phyloP scores from a whole-genome alignment of 2,113 vertebrate genomes.

The Neodontobutis hainanensis region DNA sequence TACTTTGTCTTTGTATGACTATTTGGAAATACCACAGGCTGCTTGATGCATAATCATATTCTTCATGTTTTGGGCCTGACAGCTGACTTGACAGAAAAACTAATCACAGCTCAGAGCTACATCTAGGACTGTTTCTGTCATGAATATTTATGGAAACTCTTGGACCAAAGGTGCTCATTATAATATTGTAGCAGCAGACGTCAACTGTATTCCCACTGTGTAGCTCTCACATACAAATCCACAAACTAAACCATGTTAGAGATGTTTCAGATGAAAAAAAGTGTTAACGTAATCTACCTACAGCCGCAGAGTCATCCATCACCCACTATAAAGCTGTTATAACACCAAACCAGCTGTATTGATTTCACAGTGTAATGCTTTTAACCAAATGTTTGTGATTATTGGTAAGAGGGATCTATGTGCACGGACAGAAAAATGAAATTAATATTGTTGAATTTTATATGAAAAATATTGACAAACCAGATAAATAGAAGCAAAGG shows the following conservation, averaged over 20 bases:
- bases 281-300: background rate
- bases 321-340: background rate
- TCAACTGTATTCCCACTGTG: background rate
- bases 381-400: conserved; percentile 7
- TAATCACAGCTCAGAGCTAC: conserved; percentile 27
- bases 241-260: background rate
- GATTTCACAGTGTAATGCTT: conserved; percentile 1
- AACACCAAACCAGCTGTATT: conserved; percentile 5
- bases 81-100: conserved; percentile 24
- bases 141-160: conserved; percentile 24
- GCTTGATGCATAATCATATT: conserved; percentile 12
- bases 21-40: background rate
- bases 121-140: conserved; percentile 13
- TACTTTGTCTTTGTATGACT: conserved; percentile 6
- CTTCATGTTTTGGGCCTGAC: conserved; percentile 10
- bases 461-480: conserved; percentile 8
- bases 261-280: background rate
- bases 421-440: background rate
- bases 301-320: conserved; percentile 11
- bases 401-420: background rate
- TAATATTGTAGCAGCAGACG: conserved; percentile 6
- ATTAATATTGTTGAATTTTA: conserved; percentile 2
- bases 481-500: background rate
- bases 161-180: conserved; percentile 13
- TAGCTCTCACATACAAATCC: conserved; percentile 6